Base-by-base conservation (phyloP, 2,888 invertebrate species). In the Drosophila flavopinicola region DNA sequence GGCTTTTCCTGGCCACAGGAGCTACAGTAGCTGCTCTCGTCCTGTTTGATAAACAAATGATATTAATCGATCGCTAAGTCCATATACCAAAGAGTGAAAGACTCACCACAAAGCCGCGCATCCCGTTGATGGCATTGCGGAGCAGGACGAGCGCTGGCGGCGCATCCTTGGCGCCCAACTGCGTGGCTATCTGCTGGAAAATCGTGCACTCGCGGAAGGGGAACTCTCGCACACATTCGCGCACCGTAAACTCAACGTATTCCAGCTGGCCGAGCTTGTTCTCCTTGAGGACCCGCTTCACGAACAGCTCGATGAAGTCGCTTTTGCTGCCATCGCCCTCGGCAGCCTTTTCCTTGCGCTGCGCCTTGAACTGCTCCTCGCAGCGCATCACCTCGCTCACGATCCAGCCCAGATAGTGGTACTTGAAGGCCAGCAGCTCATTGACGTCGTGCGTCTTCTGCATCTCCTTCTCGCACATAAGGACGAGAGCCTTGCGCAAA, bases 1-100 rank as follows among this genome's bases (percentile, higher is more conserved):
- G 98, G 97, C 76, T 96, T 95, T 80, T 97, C 96, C 85, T 97
- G 96, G 0, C 96, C 96, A 87, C 98, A 98, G 1, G 97, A 95
- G 57, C 94, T 94, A 90, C 98, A 98, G 85, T 92, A 93, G 9
- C 93, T 92, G 47, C 94, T 93, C 10, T 95, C 93, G 63, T 94
- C 93, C 78, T 91, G 57, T 1, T 66, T 68, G 20, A n/a, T 3
- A 35, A 0, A 3, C 10, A 41, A 7, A n/a, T 0, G 0, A 10
- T 9, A 29, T 6, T 33, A 5, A 23, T 5, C 7, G 10, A 1
- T 1, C 6, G 6, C 13, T 11, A 6, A 3, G 1, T n/a, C 3
- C 1, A 32, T 41, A 13, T 35, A 38, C n/a, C 11, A 15, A 7
- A 5, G 17, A 32, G 79, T 75, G 64, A 90, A 15, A 6, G 10